Evolutionary conservation across 2,888 invertebrate genomes (phyloP), one percentile per base, ranked within the genome.

Genomic region (Maniola hyperantus): DNA sequence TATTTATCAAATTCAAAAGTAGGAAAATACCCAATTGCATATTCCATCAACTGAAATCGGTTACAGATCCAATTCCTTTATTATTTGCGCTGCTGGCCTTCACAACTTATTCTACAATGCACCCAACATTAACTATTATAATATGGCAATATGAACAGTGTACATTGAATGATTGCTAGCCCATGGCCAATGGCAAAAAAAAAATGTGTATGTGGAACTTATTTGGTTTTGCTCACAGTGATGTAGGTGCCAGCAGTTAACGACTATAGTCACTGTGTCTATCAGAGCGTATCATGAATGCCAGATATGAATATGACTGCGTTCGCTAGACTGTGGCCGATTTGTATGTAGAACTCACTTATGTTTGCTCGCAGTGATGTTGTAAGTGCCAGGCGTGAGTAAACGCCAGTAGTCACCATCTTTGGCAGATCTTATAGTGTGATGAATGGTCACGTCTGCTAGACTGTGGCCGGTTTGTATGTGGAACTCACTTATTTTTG

Each of bases 341-440:
- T n/a, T n/a, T n/a, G n/a, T n/a, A n/a, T n/a, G n/a, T n/a, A n/a
- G 0, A 99, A 15, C 26, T 58, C 44, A 62, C 61, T 62, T 62
- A 18, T 13, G 15, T 61, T 54, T 65, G 39, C 63, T 65, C 0
- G 70, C 96, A 5, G 96, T 97, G 51, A 99, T 82, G 72, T 95
- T 95, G 82, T 99, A 98, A 7, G 87, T 93, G 20, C 99, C 99
- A 0, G 99, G 98, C n/a, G 95, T 82, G 7, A 99, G 89, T 36
- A 99, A 88, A 36, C 98, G 93, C 97, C 98, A 99, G 88, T 96
- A 99, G 88, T 99, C 99, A 0, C 99, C 99, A 69, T 93, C 92
- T 7, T 82, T 82, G 0, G 95, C 95, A 0, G 96, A 93, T 46
- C 89, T 94, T 0, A 97, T 94, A 1, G 91, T 87, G 82, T 98